A percentile compares a stretch with the other conserved stretches of the same genome.
These are phyloP conservation scores for Galleria mellonella DNA, from an alignment of 1,140 invertebrate genomes.

Conservation along the genomic window DNA sequence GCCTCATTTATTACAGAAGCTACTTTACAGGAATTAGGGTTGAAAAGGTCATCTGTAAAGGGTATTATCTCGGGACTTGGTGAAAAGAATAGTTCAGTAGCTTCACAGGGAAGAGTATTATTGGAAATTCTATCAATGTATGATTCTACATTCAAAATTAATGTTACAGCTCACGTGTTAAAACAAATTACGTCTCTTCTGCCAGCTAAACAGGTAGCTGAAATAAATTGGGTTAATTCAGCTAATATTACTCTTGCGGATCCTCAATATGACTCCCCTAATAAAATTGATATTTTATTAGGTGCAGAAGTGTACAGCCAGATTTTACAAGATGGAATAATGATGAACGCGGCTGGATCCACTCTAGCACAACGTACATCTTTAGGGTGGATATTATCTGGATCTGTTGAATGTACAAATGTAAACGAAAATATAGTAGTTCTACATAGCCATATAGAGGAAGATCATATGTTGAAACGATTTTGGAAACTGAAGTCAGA, in stretches of 20 bases:
- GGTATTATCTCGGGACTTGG: no score
- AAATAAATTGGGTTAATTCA: conserved; percentile 7
- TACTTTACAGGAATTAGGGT: conserved; percentile 13
- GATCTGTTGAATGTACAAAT: not conserved
- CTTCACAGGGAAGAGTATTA: conserved; percentile 10
- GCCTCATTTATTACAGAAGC: conserved; percentile 18
- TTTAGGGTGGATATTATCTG: conserved; percentile 14
- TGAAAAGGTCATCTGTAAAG: no score
- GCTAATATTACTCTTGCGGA: conserved; percentile 8
- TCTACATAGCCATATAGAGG: no score
- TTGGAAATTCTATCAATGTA: not conserved
- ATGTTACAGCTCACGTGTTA: conserved; percentile 15
- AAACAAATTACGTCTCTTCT: conserved; percentile 7
- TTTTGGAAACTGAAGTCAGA: conserved; percentile 31
- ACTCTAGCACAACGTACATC: conserved; percentile 13
- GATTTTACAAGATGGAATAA: conserved; percentile 7
- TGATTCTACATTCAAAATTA: no score
- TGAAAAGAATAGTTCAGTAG: not conserved
- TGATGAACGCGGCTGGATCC: conserved; percentile 5
- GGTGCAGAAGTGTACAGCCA: conserved; percentile 14
- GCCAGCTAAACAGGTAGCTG: conserved; percentile 1
- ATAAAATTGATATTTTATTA: no score
- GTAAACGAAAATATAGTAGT: conserved; percentile 6
- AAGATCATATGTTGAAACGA: conserved; percentile 17
- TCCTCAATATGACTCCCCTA: conserved; percentile 6